Percentiles rank a stretch among this genome's conserved stretches.
Evolutionary conservation across 2,797 vertebrate genomes (phyloP).

Genomic region (Phalloptychus januarius): DNA sequence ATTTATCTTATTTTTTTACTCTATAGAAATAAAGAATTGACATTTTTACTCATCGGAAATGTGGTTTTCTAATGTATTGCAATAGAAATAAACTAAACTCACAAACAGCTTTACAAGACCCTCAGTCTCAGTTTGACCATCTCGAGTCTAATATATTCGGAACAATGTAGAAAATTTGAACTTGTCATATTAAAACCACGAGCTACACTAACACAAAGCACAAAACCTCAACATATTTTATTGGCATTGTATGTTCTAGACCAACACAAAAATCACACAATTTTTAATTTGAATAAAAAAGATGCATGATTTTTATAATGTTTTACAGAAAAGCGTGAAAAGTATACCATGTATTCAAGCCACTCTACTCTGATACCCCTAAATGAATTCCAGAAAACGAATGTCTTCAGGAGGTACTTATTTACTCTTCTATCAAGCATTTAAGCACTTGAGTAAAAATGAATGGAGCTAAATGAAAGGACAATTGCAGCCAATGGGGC

Average conservation of each 20-base stretch:
- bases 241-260: background rate
- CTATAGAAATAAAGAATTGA: too few species aligned
- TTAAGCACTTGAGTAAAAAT: too few species aligned
- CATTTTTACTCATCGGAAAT: too few species aligned
- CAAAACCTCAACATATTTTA: background rate
- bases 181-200: background rate
- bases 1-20: too few species aligned
- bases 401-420: too few species aligned
- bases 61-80: too few species aligned
- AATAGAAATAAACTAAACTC: background rate
- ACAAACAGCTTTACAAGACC: background rate
- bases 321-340: background rate
- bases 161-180: background rate
- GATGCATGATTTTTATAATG: background rate
- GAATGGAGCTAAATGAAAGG: too few species aligned
- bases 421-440: too few species aligned
- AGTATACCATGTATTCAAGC: background rate
- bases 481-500: too few species aligned
- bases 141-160: background rate
- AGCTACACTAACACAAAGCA: background rate
- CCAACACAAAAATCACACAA: background rate
- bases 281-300: background rate
- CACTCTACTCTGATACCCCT: background rate
- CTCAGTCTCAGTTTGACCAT: background rate
- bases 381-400: background rate